phyloP scores from a whole-genome alignment of 92 coral and sea anemone genomes.

The Umimayanthus kanabou region DNA sequence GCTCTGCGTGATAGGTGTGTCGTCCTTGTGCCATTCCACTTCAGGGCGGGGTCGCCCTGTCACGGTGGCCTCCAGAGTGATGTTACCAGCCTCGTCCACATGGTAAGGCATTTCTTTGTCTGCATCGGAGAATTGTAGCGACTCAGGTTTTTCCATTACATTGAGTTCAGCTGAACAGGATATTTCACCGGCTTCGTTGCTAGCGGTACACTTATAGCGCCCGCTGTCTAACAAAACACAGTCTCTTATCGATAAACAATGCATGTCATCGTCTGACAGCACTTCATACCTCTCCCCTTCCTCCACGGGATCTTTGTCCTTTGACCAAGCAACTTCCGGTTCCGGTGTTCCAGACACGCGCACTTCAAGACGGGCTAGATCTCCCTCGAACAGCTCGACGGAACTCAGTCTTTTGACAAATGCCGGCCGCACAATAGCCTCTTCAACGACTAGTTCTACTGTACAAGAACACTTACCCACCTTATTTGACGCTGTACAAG shows the following conservation, averaged over 20 bases:
- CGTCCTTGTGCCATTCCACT: constrained; percentile 94
- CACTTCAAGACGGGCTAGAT: constrained; percentile 86
- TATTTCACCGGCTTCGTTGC: constrained; percentile 82
- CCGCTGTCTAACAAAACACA: constrained; percentile 84
- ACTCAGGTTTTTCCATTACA: constrained; percentile 62
- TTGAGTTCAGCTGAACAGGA: constrained; percentile 78
- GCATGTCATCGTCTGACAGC: constrained; percentile 87
- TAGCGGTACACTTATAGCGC: constrained; percentile 74
- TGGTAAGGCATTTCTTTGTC: constrained; percentile 67
- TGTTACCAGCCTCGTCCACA: constrained; percentile 79
- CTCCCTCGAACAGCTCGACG: constrained; percentile 87
- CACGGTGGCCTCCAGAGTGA: constrained; percentile 83
- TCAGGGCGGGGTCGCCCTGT: constrained; percentile 85
- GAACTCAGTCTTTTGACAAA: constrained; percentile 77
- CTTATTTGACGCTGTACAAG: constrained; percentile 82
- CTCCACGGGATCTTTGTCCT: constrained; percentile 68
- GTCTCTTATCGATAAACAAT: constrained; percentile 77
- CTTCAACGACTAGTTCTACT: constrained; percentile 83
- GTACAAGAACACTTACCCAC: constrained; percentile 89
- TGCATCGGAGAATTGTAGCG: constrained; percentile 83
- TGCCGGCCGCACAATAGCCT: constrained; percentile 87
- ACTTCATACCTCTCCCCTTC: constrained; percentile 68
- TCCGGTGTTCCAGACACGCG: constrained; percentile 95
- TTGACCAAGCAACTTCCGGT: constrained; percentile 88
- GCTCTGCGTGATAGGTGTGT: constrained; percentile 62